Evolutionary conservation across 1,140 invertebrate genomes (phyloP), one percentile per base, ranked within the genome.

Genomic region (Chionoecetes opilio): DNA sequence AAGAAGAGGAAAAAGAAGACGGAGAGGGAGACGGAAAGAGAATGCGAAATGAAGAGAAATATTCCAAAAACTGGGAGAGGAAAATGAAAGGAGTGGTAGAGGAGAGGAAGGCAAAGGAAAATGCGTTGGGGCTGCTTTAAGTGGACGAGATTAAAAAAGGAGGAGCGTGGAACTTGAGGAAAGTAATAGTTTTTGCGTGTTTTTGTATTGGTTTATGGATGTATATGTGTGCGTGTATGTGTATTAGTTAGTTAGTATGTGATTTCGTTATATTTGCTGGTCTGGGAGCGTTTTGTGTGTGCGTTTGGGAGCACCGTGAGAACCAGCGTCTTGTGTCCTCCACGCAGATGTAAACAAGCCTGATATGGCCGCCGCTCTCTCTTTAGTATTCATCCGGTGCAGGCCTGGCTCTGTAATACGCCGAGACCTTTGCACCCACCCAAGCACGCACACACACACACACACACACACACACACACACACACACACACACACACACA

Each of bases 401-500:
- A 75, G 63, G 11, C 11, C 63, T 26, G 11, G 63, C 21, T 21
- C 21, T 75, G 63, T 75, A 26, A 75, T 75, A 75, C 63, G 21
- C n/a, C 63, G 63, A 75, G 63, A 75, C 63, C 63, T 75, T 75
- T 75, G 63, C 63, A 75, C 63, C 63, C 63, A 26, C 63, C 63
- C 63, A 75, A 75, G 63, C 63, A 75, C 11, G n/a, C 63, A 75
- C 63, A 75, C 63, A 75, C 63, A 75, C 63, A 75, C 63, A 75
- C 63, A 75, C 63, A 75, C 63, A 75, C 63, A 75, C 63, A 75
- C 63, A 75, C 63, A 75, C 63, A n/a, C 26, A 75, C 63, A 63
- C 53, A 63, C 53, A 41, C 38, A 41, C 38, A 41, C 38, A 41
- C 38, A 41, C 38, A 41, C 38, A 41, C 38, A 41, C 38, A 41